Evolutionary conservation across 2,888 invertebrate genomes (phyloP), one percentile per base, ranked within the genome.

Genomic region (Cataglyphis rosenhaueri): DNA sequence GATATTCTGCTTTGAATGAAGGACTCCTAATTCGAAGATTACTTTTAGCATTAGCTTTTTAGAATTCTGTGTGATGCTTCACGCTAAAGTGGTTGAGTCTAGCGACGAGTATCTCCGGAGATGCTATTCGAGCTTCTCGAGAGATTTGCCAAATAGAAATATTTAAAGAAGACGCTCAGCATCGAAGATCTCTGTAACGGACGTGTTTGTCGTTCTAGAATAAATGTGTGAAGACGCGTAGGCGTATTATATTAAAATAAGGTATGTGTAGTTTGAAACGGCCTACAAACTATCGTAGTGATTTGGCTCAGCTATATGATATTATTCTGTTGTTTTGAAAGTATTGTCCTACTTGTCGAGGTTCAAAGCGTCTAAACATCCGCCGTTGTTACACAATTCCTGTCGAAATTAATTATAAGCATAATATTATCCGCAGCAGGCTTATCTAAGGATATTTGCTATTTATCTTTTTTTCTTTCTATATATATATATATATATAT

Each of bases 271-370:
- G 71, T 82, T 61, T 84, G 82, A 89, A 89, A 90, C 88, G 90
- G 90, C 90, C 90, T 90, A 90, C 84, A 83, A 81, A 87, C 81
- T 87, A 90, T 88, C 85, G 66, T 84, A 84, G 78, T 82, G 84
- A 84, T 87, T 83, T 74, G 83, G 78, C 82, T 88, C 82, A 82
- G 68, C 84, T 79, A 35, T 76, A n/a, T 74, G 41, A 35, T 76
- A 52, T 41, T n/a, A 65, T 84, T 84, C 65, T 48, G 55, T 75
- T 61, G n/a, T 75, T 12, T 71, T 32, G 12, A n/a, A 38, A 57
- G 25, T 68, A 55, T 75, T 15, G 38, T 38, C 8, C 38, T 70
- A n/a, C 38, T 57, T 41, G 78, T 70, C 25, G 73, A 79, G 41
- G 44, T 59, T 79, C 59, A 44, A 76, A 44, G 59, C 59, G 59